These are phyloP conservation scores for Physella acuta DNA, from an alignment of 1,140 invertebrate species.

Conservation along the genomic window DNA sequence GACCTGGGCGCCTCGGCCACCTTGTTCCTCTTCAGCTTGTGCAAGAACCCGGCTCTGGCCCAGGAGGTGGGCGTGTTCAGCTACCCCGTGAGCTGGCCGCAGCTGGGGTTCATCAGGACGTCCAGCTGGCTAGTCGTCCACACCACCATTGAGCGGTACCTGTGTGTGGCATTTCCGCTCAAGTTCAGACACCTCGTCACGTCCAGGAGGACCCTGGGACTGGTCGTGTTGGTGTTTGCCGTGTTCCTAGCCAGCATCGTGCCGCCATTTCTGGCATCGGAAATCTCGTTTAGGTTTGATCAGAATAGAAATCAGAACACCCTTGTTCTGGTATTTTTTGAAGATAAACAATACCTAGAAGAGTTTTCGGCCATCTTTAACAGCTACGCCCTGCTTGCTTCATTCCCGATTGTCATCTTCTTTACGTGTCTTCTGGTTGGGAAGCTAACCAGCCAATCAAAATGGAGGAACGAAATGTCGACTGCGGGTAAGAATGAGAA, in stretches of 20 bases:
- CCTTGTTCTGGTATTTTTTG: not conserved
- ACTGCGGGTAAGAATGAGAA: not conserved
- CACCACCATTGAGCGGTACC: slow-evolving; percentile 10
- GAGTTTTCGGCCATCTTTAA: not conserved
- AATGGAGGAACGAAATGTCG: not conserved
- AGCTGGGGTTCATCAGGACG: not conserved
- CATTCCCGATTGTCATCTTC: not conserved
- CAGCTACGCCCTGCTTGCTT: not conserved
- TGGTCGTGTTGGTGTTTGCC: not conserved
- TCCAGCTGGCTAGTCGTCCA: slow-evolving; percentile 5
- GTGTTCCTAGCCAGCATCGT: not conserved
- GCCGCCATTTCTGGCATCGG: not conserved
- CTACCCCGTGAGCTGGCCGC: not conserved
- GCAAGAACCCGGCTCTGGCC: not conserved
- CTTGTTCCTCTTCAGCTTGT: not conserved
- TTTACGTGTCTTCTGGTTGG: not conserved
- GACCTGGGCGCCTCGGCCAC: not conserved
- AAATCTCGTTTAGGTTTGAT: not conserved
- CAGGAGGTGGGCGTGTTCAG: not conserved
- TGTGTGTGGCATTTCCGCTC: slow-evolving; percentile 7
- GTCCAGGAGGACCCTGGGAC: not conserved
- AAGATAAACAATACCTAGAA: not conserved
- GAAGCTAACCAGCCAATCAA: not conserved
- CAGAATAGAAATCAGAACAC: not conserved
- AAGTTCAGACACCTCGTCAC: slow-evolving; percentile 6